phyloP scores from a whole-genome alignment of 2,888 invertebrate genomes.

The Tetanocera ferruginea region DNA sequence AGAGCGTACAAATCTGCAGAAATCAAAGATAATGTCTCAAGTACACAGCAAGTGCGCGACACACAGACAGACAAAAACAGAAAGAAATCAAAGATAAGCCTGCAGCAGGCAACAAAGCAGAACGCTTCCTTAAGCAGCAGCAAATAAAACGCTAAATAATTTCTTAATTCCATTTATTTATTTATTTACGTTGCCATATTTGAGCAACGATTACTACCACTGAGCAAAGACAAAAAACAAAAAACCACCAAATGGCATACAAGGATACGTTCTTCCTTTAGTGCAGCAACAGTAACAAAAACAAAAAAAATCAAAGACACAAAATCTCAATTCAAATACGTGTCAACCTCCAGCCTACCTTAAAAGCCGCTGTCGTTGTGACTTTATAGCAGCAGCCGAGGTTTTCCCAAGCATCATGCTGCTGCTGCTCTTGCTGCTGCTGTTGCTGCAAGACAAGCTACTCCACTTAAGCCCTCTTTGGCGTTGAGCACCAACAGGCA shows the following conservation, averaged over 20 bases:
- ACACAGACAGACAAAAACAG: no score
- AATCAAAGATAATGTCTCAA: background rate
- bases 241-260: background rate
- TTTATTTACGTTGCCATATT: slow-evolving; percentile 4
- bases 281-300: background rate
- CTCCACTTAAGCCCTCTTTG: background rate
- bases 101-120: background rate
- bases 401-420: background rate
- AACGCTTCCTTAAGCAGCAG: background rate
- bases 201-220: slow-evolving; percentile 8
- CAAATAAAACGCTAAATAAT: background rate
- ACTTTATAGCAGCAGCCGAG: background rate
- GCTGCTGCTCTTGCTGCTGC: no score
- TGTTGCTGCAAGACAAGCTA: background rate
- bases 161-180: slow-evolving; percentile 19
- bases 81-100: background rate
- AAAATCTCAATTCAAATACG: slow-evolving; percentile 19
- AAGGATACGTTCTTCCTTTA: background rate
- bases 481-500: background rate
- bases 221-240: background rate
- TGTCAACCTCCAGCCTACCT: slow-evolving; percentile 18
- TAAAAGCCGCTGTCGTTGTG: slow-evolving; percentile 9
- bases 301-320: background rate
- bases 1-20: background rate
- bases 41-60: background rate